Conservation (phyloP, 2,888 invertebrate species). For the Ptilodon capucinus region DNA sequence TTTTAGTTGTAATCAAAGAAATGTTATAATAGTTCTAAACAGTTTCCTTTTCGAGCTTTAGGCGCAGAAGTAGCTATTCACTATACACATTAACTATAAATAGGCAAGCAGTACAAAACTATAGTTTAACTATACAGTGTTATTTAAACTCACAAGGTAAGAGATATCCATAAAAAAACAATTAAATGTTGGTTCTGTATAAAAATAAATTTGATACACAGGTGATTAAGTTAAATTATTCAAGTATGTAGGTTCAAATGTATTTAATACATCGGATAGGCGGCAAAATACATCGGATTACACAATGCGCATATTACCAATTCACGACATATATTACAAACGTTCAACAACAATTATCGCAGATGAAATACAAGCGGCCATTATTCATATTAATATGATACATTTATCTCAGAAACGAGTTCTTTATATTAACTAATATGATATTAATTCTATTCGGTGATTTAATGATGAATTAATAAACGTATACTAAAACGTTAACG, state of each 20-base stretch:
- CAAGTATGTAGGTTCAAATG: constrained; percentile 14
- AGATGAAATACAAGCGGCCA: neutral
- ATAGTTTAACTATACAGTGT: too few relatives aligned
- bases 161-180: constrained; percentile 16
- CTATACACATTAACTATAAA: too few relatives aligned
- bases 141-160: neutral
- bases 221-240: constrained; percentile 17
- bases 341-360: neutral
- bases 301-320: constrained; percentile 17
- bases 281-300: constrained; percentile 20
- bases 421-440: neutral
- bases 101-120: too few relatives aligned
- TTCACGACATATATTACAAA: constrained; percentile 4
- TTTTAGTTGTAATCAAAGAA: too few relatives aligned
- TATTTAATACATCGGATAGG: constrained; percentile 14
- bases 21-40: too few relatives aligned
- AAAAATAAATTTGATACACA: constrained; percentile 14
- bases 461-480: neutral
- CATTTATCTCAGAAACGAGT: neutral
- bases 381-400: constrained; percentile 2
- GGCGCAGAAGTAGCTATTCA: too few relatives aligned
- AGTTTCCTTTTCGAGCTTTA: too few relatives aligned
- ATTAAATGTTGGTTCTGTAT: constrained; percentile 11
- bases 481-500: too few relatives aligned
- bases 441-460: neutral